Evolutionary conservation across 2,113 vertebrate genomes (phyloP), one percentile per base, ranked within the genome.

Genomic region (Phaetusa simplex): DNA sequence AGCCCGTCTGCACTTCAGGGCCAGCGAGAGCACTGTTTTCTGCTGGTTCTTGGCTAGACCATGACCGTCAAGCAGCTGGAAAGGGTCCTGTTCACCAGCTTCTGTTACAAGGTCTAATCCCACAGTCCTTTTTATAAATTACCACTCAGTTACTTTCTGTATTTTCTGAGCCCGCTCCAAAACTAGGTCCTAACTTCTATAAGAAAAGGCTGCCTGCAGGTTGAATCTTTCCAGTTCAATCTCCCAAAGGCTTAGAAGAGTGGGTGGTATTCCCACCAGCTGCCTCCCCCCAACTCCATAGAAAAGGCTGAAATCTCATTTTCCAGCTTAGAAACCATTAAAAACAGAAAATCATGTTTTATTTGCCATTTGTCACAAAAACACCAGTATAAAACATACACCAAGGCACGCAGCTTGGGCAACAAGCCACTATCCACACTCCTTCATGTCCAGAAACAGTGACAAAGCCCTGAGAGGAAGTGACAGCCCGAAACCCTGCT

Each of bases 331-430:
- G 83, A 82, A 83, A 67, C 18, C 21, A 66, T 92, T 96, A 95
- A 79, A 95, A 97, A 89, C 59, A 58, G 52, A 91, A 53, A 84
- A 93, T 87, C 36, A 74, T 40, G 72, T 91, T 97, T 95, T 91
- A 82, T 95, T 97, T 70, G 15, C 45, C 80, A 95, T 93, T 81
- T 80, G 58, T 83, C 89, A 95, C 74, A 74, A 93, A 93, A 81
- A 65, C 14, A 30, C 6, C 61, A 62, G 58, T 94, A 95, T 53
- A 96, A 97, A 96, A 95, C 14, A 58, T 55, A 88, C 14, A 90
- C 34, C 34, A 61, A 94, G 43, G n/a, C 42, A 77, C 8, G 5
- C 38, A 58, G 73, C 58, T 52, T 79, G 74, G 61, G 62, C 82
- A 67, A 50, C 47, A 82, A 81, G 76, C 58, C 69, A 66, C 70